Conservation (phyloP, 1,140 invertebrate species). For the Drosophila micromelanica region DNA sequence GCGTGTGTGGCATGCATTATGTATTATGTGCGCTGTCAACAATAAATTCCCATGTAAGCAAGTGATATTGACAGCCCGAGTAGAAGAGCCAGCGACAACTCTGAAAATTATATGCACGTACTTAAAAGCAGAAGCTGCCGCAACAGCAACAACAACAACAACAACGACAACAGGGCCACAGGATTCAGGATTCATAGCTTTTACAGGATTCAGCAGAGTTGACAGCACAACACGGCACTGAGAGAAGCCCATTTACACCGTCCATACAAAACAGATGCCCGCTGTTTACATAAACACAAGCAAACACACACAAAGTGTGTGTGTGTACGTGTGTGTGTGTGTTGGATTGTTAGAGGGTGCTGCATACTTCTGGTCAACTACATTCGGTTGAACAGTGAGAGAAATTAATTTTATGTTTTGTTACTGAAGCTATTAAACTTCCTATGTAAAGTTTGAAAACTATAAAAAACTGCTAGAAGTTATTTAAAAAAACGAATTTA, state of each 20-base stretch:
- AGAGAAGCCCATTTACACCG: conserved; percentile 34
- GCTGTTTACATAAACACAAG: conserved; percentile 48
- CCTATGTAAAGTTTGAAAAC: too few relatives aligned
- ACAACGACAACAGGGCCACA: not conserved
- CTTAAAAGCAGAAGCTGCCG: conserved; percentile 62
- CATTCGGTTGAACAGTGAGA: conserved; percentile 15
- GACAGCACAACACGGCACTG: conserved; percentile 3
- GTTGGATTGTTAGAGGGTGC: not conserved
- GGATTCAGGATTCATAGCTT: conserved; percentile 24
- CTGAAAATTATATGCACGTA: conserved; percentile 79
- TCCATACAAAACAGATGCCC: conserved; percentile 50
- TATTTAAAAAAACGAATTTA: too few relatives aligned
- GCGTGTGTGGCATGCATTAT: conserved; percentile 59
- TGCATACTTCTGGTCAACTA: conserved; percentile 8
- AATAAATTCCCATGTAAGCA: conserved; percentile 81
- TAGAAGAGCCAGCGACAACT: conserved; percentile 53
- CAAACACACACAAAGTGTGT: not conserved
- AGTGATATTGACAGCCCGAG: conserved; percentile 76
- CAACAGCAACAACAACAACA: not conserved
- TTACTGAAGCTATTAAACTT: too few relatives aligned
- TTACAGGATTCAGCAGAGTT: conserved; percentile 16
- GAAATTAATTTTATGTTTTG: not conserved
- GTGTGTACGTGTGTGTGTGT: not conserved
- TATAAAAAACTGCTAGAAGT: not conserved
- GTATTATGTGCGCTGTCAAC: conserved; percentile 77